phyloP scores from a whole-genome alignment of 2,797 vertebrate species.

The Ctenopoma multispine region DNA sequence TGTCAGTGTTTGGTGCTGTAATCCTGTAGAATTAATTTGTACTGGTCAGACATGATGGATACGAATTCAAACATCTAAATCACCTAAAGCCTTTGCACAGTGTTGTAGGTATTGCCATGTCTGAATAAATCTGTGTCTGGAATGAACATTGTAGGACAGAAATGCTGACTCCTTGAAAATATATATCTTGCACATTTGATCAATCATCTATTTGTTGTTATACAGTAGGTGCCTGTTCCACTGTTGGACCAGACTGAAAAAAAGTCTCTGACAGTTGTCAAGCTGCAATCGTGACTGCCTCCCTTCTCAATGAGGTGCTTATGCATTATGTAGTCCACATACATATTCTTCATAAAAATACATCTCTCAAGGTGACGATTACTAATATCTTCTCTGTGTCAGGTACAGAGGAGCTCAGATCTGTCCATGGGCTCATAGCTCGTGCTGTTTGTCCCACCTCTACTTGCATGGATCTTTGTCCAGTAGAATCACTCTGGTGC shows the following conservation, averaged over 20 bases:
- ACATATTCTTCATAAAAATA: not conserved
- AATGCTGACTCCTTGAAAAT: too few relatives aligned
- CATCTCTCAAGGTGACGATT: not conserved
- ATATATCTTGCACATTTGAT: not conserved
- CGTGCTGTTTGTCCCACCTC: conserved; percentile 70
- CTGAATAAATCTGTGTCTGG: too few relatives aligned
- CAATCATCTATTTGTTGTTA: not conserved
- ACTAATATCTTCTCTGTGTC: conserved; percentile 43
- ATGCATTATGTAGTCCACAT: fast-evolving
- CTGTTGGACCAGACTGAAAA: conserved; percentile 12
- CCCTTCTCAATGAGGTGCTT: conserved; percentile 65
- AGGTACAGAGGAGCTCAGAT: conserved; percentile 77
- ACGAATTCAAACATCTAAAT: too few relatives aligned
- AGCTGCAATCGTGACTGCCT: conserved; percentile 8
- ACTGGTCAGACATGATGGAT: too few relatives aligned
- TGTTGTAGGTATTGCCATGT: too few relatives aligned
- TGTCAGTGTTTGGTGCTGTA: too few relatives aligned
- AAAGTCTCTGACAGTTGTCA: conserved; percentile 14
- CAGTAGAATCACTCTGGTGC: conserved; percentile 59
- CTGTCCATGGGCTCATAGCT: conserved; percentile 73
- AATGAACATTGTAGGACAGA: too few relatives aligned
- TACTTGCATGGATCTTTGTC: conserved; percentile 64
- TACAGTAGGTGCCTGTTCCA: conserved; percentile 24
- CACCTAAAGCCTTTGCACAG: too few relatives aligned
- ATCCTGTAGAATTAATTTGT: too few relatives aligned